Conservation (phyloP, 2,888 invertebrate species). For the Ypsolopha sequella region DNA sequence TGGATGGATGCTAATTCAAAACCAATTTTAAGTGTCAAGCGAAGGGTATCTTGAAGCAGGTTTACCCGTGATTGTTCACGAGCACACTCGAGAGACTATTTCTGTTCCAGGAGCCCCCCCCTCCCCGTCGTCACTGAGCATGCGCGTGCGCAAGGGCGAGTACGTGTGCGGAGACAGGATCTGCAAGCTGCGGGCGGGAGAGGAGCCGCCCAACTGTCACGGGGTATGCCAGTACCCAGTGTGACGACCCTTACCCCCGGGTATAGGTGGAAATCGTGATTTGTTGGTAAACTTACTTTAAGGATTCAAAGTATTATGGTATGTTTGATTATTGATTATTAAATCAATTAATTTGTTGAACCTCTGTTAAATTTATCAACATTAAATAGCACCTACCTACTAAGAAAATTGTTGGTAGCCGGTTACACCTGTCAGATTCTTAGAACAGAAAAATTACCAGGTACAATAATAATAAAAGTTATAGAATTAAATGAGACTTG, state of each 20-base stretch:
- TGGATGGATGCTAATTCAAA: too few relatives aligned
- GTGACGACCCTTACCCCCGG: not conserved
- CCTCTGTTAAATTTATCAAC: too few relatives aligned
- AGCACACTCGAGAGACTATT: not conserved
- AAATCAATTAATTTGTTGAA: too few relatives aligned
- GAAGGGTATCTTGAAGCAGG: not conserved
- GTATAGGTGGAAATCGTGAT: not conserved
- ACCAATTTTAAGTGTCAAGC: too few relatives aligned
- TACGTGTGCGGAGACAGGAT: slow-evolving; percentile 34
- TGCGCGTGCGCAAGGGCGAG: slow-evolving; percentile 33
- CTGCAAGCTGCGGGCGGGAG: slow-evolving; percentile 34
- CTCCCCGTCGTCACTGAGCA: slow-evolving; percentile 5
- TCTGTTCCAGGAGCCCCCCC: slow-evolving; percentile 11
- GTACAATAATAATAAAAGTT: too few relatives aligned
- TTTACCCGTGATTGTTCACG: not conserved
- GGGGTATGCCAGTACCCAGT: slow-evolving; percentile 40
- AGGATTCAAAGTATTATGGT: not conserved
- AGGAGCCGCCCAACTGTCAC: slow-evolving; percentile 29
- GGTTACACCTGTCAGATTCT: too few relatives aligned
- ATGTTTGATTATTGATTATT: too few relatives aligned
- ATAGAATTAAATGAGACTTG: too few relatives aligned
- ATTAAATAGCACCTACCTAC: too few relatives aligned
- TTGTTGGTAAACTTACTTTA: not conserved
- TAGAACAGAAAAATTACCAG: too few relatives aligned
- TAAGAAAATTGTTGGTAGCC: too few relatives aligned